These are phyloP conservation scores for Nipponia nippon DNA, from an alignment of 2,113 vertebrate genomes.

Conservation along the genomic window DNA sequence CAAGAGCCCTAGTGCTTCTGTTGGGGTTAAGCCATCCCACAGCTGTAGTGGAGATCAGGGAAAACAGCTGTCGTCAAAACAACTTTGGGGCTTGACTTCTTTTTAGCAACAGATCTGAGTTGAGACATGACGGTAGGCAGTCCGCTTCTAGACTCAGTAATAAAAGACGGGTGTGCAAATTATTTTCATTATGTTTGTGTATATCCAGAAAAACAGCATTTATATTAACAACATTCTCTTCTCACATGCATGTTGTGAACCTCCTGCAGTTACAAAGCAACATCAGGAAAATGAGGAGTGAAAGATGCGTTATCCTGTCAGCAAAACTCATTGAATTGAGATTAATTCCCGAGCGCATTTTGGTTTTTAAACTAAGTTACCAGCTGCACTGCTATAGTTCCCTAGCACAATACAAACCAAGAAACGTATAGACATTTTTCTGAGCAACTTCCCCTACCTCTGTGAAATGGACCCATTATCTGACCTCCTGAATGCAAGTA, in stretches of 20 bases:
- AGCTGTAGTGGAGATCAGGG: not conserved
- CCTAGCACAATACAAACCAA: not conserved
- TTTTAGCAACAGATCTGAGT: not conserved
- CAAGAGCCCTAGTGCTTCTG: not conserved
- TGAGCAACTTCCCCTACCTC: not conserved
- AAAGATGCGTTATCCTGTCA: not conserved
- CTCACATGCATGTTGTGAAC: not conserved
- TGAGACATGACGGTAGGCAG: not conserved
- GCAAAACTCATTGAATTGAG: not conserved
- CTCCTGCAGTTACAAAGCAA: not conserved
- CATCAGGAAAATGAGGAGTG: not conserved
- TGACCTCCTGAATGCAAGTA: not conserved
- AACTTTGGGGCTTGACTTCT: not conserved
- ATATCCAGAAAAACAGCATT: not conserved
- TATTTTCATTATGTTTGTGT: not conserved
- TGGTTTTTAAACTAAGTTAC: not conserved
- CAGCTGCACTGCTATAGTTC: not conserved
- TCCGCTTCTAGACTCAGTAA: accelerated
- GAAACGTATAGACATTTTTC: accelerated
- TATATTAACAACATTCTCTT: not conserved
- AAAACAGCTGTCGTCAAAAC: not conserved
- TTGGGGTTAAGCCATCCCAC: not conserved
- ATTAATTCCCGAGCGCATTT: not conserved
- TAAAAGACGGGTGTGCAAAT: not conserved
- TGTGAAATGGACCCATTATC: not conserved